phyloP scores from a whole-genome alignment of 2,888 invertebrate genomes.

The Drosophila prostipennis region DNA sequence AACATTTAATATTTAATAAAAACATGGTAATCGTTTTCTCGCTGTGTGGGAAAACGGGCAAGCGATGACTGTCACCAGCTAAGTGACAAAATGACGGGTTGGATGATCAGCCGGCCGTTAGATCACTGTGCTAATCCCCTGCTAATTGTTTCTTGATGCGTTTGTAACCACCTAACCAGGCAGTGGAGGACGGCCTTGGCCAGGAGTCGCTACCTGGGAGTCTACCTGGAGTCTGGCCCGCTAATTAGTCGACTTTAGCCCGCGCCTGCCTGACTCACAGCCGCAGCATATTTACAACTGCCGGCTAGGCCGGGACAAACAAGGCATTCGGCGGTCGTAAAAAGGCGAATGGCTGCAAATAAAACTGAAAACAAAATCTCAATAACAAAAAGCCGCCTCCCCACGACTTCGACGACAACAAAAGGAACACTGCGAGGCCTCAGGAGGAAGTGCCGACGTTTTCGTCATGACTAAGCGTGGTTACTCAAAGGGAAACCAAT shows the following conservation, averaged over 20 bases:
- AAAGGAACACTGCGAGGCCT: conserved; percentile 60
- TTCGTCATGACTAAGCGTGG: conserved; percentile 68
- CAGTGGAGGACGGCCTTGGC: conserved; percentile 22
- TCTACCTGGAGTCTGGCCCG: conserved; percentile 28
- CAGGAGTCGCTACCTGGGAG: conserved; percentile 38
- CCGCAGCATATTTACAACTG: conserved; percentile 23
- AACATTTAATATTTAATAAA: too few species aligned
- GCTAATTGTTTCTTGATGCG: conserved; percentile 77
- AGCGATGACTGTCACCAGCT: conserved; percentile 22
- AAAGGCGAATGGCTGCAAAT: conserved; percentile 24
- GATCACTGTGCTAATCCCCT: conserved; percentile 61
- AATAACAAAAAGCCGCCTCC: conserved; percentile 48
- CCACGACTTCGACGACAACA: conserved; percentile 46
- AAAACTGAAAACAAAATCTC: conserved; percentile 25
- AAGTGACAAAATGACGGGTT: conserved; percentile 16
- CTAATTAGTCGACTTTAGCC: conserved; percentile 42
- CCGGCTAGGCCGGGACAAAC: conserved; percentile 30
- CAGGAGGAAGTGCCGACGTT: conserved; percentile 61
- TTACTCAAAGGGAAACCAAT: conserved; percentile 71
- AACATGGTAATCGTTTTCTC: neutral
- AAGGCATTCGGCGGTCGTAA: conserved; percentile 52
- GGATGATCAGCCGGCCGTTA: conserved; percentile 6
- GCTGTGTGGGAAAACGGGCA: conserved; percentile 19
- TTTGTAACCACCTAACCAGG: conserved; percentile 51
- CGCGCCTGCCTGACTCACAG: conserved; percentile 60